Evolutionary conservation across 2,113 vertebrate species (phyloP).

Genomic region (Uria aalge): DNA sequence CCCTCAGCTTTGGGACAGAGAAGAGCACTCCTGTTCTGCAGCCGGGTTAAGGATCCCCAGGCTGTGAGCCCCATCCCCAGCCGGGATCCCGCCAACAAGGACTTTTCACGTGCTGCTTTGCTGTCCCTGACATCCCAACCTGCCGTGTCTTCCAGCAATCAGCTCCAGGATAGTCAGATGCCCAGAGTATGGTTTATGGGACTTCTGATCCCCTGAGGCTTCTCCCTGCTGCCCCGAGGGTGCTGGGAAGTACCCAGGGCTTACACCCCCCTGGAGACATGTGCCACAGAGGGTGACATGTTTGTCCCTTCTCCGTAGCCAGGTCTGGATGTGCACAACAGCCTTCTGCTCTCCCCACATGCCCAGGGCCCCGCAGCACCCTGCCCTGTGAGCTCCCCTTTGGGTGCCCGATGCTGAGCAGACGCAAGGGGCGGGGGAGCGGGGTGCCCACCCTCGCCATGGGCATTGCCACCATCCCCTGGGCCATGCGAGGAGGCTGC

Average conservation of each 20-base stretch:
- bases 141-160: accelerated
- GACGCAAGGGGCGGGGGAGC: background rate
- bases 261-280: background rate
- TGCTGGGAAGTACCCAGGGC: background rate
- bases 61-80: background rate
- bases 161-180: background rate
- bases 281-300: background rate
- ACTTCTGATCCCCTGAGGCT: background rate
- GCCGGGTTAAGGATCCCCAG: background rate
- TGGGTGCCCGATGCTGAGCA: background rate
- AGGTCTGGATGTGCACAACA: background rate
- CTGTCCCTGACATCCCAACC: background rate
- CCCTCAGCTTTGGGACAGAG: background rate
- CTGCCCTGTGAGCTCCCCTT: background rate
- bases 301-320: background rate
- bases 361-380: background rate
- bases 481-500: background rate
- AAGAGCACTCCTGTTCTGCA: background rate
- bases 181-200: background rate
- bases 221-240: background rate
- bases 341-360: background rate
- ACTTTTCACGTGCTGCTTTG: background rate
- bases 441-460: accelerated
- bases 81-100: background rate
- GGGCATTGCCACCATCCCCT: background rate